Evolutionary conservation across 2,888 invertebrate genomes (phyloP).

Genomic region (Plebejus argus): DNA sequence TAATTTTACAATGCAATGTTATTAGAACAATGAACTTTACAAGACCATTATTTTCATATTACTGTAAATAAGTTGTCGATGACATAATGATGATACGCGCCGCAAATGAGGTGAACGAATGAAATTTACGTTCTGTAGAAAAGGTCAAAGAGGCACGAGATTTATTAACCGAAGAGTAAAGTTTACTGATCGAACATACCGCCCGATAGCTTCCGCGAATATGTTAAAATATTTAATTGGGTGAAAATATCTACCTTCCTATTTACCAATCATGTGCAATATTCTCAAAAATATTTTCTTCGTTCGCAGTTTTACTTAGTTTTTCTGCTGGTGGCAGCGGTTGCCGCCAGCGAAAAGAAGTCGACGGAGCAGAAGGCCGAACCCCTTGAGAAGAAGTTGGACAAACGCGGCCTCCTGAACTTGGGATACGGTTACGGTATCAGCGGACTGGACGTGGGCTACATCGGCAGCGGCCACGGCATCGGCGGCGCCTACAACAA

Average conservation of each 20-base stretch:
- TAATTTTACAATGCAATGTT: not conserved
- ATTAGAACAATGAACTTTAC: not conserved
- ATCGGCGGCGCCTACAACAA: constrained; percentile 79
- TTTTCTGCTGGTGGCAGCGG: constrained; percentile 88
- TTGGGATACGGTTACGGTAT: constrained; percentile 90
- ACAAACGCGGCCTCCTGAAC: constrained; percentile 89
- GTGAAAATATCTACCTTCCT: not conserved
- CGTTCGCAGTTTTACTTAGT: constrained; percentile 84
- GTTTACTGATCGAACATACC: not conserved
- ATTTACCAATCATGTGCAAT: not conserved
- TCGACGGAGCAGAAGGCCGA: constrained; percentile 78
- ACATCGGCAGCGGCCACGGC: constrained; percentile 83
- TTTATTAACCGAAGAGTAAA: not conserved
- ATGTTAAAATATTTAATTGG: not conserved
- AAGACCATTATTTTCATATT: constrained; percentile 3
- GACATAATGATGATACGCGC: not conserved
- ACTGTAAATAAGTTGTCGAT: not conserved
- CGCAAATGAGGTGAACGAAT: not conserved
- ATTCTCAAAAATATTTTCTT: constrained; percentile 27
- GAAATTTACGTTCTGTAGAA: not conserved
- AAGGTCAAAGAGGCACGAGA: constrained; percentile 4
- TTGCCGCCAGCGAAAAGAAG: constrained; percentile 85
- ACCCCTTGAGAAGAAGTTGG: constrained; percentile 87
- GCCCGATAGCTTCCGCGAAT: not conserved
- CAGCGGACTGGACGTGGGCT: constrained; percentile 87